phyloP scores from a whole-genome alignment of 1,140 invertebrate species.

The Meloidogyne hapla region DNA sequence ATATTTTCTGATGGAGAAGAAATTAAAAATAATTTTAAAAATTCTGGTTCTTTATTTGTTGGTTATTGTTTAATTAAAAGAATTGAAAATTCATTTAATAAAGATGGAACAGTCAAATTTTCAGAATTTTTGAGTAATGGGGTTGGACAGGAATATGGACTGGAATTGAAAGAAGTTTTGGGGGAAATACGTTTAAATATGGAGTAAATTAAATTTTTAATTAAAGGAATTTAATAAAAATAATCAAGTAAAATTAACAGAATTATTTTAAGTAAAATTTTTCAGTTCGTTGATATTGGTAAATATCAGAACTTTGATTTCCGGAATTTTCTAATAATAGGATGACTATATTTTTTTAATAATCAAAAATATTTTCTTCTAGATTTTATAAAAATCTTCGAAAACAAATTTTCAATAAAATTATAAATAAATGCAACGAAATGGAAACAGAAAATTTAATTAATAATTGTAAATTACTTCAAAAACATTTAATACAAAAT shows the following conservation, averaged over 20 bases:
- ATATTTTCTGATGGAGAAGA: neutral
- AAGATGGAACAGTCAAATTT: neutral
- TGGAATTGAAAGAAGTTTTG: neutral
- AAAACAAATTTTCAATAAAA: neutral
- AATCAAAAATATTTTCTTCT: too few relatives aligned
- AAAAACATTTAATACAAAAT: neutral
- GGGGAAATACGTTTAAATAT: neutral
- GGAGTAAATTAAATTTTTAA: neutral
- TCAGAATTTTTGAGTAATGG: slow-evolving; percentile 5
- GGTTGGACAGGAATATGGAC: neutral
- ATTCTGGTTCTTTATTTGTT: neutral
- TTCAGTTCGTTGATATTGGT: too few relatives aligned
- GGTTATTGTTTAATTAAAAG: neutral
- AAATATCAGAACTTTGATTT: too few relatives aligned
- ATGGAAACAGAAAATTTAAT: neutral
- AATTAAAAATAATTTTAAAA: neutral
- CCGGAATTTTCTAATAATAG: too few relatives aligned
- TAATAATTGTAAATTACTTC: neutral
- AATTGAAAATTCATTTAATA: slow-evolving; percentile 3
- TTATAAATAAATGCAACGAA: neutral
- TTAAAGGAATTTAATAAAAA: neutral
- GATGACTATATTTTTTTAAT: neutral
- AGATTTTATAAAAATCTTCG: neutral
- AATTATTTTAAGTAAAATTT: too few relatives aligned
- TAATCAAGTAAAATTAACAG: too few relatives aligned